phyloP scores from a whole-genome alignment of 2,888 invertebrate genomes.

The Drosophila multiciliata region DNA sequence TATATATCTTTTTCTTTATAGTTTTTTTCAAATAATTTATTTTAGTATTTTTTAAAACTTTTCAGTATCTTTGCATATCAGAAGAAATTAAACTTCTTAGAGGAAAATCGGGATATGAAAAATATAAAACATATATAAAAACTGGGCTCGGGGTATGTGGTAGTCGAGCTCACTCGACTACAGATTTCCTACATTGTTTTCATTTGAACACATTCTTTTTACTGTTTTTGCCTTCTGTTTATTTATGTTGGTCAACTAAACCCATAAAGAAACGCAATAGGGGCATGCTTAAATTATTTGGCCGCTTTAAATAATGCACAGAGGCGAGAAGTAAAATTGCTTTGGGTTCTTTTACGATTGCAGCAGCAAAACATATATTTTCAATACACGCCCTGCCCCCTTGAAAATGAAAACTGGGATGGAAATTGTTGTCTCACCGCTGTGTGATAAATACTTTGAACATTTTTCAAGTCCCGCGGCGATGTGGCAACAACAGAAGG shows the following conservation, averaged over 20 bases:
- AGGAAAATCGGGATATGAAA: neutral
- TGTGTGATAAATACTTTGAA: slow-evolving; percentile 44
- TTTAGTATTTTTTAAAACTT: neutral
- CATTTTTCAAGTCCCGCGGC: slow-evolving; percentile 36
- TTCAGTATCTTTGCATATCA: neutral
- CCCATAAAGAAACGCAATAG: slow-evolving; percentile 49
- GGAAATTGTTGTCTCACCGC: slow-evolving; percentile 1
- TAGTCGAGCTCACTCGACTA: neutral
- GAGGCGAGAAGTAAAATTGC: slow-evolving; percentile 4
- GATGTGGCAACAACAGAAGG: slow-evolving; percentile 9
- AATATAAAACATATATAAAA: neutral
- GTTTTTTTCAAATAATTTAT: neutral
- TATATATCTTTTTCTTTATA: neutral
- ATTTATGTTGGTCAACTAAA: slow-evolving; percentile 49
- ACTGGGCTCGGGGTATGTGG: neutral
- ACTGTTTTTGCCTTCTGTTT: slow-evolving; percentile 31
- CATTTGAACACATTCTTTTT: slow-evolving; percentile 14
- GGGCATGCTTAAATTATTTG: slow-evolving; percentile 14
- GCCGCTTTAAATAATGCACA: slow-evolving; percentile 20
- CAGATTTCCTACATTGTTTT: slow-evolving; percentile 10
- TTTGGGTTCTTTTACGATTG: neutral
- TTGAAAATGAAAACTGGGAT: neutral
- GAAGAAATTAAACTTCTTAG: neutral
- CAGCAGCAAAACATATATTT: slow-evolving; percentile 8
- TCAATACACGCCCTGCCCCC: neutral